Evolutionary conservation across 2,888 invertebrate species (phyloP), one percentile per base, ranked within the genome.

Genomic region (Hypercompe scribonia): DNA sequence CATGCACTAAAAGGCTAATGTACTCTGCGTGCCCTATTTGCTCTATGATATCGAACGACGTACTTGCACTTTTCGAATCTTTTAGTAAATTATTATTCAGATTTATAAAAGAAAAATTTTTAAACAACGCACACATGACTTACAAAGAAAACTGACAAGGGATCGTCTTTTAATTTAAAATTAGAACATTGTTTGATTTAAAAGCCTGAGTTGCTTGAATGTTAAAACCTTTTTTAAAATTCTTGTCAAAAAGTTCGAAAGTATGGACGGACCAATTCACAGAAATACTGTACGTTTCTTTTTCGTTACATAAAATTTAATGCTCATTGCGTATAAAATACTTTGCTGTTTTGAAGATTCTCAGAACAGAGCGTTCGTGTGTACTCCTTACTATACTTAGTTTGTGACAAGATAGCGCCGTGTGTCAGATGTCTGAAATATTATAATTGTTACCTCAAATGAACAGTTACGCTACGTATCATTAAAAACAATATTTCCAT

Each of bases 11-110:
- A 73, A 74, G 72, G 75, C 73, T 77, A 78, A 78, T 82, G 82
- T 83, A 82, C 79, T 80, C 71, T 39, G 72, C 65, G 65, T 72
- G 80, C 71, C 79, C 77, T 84, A 83, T 80, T 79, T 78, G 65
- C 75, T 78, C 76, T 73, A 64, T 68, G 75, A 75, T 72, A 68
- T 63, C 61, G 73, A 77, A 50, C 65, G 65, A 74, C 75, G 72
- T 75, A 70, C 50, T 68, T 42, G 33, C 70, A 72, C 70, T 65
- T 75, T 69, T 65, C 67, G 64, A 74, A 36, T 18, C 58, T 75
- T 61, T 34, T 65, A 33, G 69, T 71, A 72, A 70, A 65, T 34
- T 42, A 31, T 65, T 63, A 42, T 61, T 11, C 7, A 15, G 28
- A 50, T 66, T 68, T 69, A n/a, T 54, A 31, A 42, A 46, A 28